Evolutionary conservation across 2,888 invertebrate genomes (phyloP).

Genomic region (Norana najaformis): DNA sequence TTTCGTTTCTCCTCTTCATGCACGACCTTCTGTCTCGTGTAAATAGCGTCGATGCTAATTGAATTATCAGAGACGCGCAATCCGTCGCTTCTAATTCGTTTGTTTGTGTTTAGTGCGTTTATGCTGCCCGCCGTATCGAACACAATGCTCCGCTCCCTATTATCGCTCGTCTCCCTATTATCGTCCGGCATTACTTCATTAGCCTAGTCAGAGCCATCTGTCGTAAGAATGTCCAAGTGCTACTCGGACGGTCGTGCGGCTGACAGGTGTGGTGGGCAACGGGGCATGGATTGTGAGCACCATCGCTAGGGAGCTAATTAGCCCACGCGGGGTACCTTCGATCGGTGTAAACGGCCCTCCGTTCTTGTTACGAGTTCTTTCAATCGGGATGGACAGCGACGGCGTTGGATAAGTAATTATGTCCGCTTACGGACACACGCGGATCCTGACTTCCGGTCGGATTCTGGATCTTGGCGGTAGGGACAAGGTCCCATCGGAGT

Average conservation of each 20-base stretch:
- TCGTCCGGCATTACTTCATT: conserved; percentile 13
- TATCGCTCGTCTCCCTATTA: background rate
- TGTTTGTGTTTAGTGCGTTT: background rate
- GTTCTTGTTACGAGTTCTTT: conserved; percentile 13
- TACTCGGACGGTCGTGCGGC: background rate
- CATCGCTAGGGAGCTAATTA: conserved; percentile 13
- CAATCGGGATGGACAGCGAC: background rate
- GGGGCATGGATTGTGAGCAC: background rate
- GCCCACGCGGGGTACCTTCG: background rate
- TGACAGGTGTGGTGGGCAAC: conserved; percentile 13
- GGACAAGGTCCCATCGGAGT: background rate
- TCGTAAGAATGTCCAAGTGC: background rate
- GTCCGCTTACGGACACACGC: background rate
- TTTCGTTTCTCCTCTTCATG: background rate
- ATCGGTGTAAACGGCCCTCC: background rate
- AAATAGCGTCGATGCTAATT: background rate
- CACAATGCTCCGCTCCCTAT: background rate
- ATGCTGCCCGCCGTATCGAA: background rate
- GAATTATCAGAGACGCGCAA: background rate
- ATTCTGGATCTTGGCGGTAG: background rate
- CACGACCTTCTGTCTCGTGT: too few species aligned
- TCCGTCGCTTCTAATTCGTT: background rate
- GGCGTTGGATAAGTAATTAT: conserved; percentile 4
- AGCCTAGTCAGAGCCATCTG: background rate
- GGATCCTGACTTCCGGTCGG: background rate